A percentile compares a stretch with the other conserved stretches of the same genome.
phyloP scores from a whole-genome alignment of 92 coral and sea anemone species.

The Palythoa caribaeorum region DNA sequence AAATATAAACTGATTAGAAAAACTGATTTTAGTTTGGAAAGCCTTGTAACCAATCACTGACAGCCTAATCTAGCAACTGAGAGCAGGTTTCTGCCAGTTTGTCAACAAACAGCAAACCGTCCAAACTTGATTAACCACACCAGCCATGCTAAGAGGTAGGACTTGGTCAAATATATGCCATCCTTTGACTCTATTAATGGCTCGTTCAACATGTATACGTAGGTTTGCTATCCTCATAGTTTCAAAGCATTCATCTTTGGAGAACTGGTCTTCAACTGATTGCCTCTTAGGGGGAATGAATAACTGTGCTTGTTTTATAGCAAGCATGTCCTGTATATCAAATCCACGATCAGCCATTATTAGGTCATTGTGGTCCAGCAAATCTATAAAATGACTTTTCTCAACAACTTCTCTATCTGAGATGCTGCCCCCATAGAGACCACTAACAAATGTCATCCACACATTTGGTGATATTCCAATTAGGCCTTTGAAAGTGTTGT shows the following conservation, averaged over 20 bases:
- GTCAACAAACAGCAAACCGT: slow-evolving; percentile 58
- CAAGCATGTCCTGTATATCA: slow-evolving; percentile 65
- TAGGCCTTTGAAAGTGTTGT: slow-evolving; percentile 70
- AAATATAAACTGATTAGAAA: not conserved
- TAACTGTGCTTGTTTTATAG: slow-evolving; percentile 45
- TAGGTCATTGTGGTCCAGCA: slow-evolving; percentile 59
- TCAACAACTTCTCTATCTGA: slow-evolving; percentile 72
- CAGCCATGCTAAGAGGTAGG: slow-evolving; percentile 65
- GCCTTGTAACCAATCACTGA: not conserved
- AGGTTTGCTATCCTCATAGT: slow-evolving; percentile 67
- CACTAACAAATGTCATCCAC: slow-evolving; percentile 69
- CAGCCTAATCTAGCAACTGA: not conserved
- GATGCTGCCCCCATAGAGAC: slow-evolving; percentile 68
- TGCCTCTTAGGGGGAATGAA: slow-evolving; percentile 60
- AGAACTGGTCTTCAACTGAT: slow-evolving; percentile 60
- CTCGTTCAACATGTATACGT: not conserved
- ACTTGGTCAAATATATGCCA: slow-evolving; percentile 73
- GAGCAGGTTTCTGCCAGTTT: slow-evolving; percentile 59
- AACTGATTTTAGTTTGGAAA: not conserved
- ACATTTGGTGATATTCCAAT: slow-evolving; percentile 76
- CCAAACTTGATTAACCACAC: slow-evolving; percentile 57
- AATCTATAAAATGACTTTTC: slow-evolving; percentile 55
- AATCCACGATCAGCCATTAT: slow-evolving; percentile 77
- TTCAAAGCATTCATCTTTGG: slow-evolving; percentile 65
- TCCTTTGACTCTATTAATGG: slow-evolving; percentile 44